Base-by-base conservation (phyloP, 2,113 vertebrate species). In the Isurus oxyrinchus region DNA sequence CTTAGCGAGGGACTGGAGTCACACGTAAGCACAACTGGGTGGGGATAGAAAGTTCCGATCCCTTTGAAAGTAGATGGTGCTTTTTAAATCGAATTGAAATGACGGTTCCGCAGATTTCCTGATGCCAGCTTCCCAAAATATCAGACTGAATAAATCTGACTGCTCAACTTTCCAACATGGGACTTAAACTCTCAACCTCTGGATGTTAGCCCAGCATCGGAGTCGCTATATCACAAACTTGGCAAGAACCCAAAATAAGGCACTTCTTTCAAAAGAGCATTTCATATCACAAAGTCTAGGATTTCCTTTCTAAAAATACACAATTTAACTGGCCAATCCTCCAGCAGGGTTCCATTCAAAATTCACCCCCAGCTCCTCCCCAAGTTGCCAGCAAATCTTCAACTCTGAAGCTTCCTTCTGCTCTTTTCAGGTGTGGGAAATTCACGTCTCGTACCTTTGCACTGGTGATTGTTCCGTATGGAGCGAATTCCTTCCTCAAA, bases 401-500 rank as follows among this genome's bases (percentile, higher is more conserved):
- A 87, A 53, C 16, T 25, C 6, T 23, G 7, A 13, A 3, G 23
- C 2, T 55, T 25, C 49, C 10, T 27, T 10, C 19, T 21, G 14
- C 79, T 76, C 40, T 19, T 19, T 0, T 3, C 3, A 16, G 14
- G 0, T 16, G 40, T 31, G 21, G 86, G 72, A 11, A 96, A 19
- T 44, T 13, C 14, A 10, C 2, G 25, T 19, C 19, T 67, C 97
- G 97, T 97, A 99, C 99, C 99, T 99, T 99, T 14, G 99, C 99
- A 59, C 99, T 99, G 72, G 99, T 99, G 96, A 99, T 99, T 96
- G 98, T 98, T 69, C 99, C 99, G 0, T 99, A 99, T 0, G 99
- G 99, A n/a, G 99, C 97, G 96, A 99, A 99, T 96, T 99, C 99
- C 96, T 99, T 99, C 97, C 98, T 97, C 96, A 99, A 98, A 90